Evolutionary conservation across 2,888 invertebrate species (phyloP), one percentile per base, ranked within the genome.

Genomic region (Seladonia tumulorum): DNA sequence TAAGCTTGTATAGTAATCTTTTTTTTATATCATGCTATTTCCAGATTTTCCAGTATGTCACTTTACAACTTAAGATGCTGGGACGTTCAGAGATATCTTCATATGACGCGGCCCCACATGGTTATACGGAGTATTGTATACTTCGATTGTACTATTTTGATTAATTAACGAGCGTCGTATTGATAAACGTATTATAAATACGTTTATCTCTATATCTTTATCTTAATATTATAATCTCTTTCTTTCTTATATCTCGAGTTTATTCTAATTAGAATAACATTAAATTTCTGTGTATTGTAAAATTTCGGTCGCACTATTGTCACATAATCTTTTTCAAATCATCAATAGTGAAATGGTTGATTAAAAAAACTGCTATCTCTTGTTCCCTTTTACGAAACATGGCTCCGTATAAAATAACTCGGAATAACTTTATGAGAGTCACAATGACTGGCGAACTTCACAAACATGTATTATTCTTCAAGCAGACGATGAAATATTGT

Each of bases 291-390:
- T 45, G 7, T 22, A 42, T 47, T 10, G 35, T 22, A 14, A 63
- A 57, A 39, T 39, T 73, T 57, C 10, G 16, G n/a, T 75, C 45
- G 25, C 74, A 66, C 45, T 53, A 10, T 66, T 39, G 42, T 85
- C 85, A 81, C 45, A 86, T 76, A 72, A 66, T 66, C 75, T 49
- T 39, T 42, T 35, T 71, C 42, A 77, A 57, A 18, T n/a, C 63
- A 39, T 66, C 63, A 29, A 29, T 66, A 79, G 73, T 14, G 45
- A 25, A 60, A n/a, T 25, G 45, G n/a, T 49, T 45, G 25, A 60
- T 70, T 22, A 14, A 18, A 63, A 70, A 74, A 70, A 42, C 45
- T 39, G 5, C 45, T 25, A 49, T 45, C 25, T 16, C n/a, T 16
- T 39, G 22, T 35, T 29, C 22, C 18, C 25, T 60, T 68, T 39